Percentiles rank a stretch among this genome's conserved stretches.
Conservation (phyloP, 2,113 vertebrate species). For the Bos javanicus region DNA sequence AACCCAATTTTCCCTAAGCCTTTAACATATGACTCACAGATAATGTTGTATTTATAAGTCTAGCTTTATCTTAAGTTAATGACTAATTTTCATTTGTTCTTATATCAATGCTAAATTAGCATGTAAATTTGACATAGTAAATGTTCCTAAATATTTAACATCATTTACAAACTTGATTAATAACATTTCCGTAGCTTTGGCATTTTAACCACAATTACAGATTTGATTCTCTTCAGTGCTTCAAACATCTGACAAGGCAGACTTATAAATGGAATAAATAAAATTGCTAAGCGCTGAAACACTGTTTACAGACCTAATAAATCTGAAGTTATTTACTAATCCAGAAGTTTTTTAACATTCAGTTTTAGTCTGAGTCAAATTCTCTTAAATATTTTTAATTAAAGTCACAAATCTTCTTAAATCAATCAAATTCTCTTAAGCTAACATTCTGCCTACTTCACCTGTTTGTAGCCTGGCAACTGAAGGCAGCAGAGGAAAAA, state of each 20-base stretch:
- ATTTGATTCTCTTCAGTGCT: neutral
- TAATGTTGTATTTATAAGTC: neutral
- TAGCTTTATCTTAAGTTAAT: neutral
- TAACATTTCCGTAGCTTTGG: neutral
- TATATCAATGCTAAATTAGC: neutral
- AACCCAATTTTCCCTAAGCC: neutral
- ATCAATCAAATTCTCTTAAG: neutral
- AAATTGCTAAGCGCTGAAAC: neutral
- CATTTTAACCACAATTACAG: conserved; percentile 23
- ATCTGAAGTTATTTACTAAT: conserved; percentile 8
- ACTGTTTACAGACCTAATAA: neutral
- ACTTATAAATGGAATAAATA: neutral
- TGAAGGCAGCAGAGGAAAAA: neutral
- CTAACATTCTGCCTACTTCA: neutral
- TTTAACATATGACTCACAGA: neutral
- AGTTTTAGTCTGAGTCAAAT: neutral
- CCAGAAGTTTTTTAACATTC: conserved; percentile 6
- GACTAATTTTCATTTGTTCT: conserved; percentile 19
- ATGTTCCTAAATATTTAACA: conserved; percentile 39
- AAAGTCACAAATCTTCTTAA: conserved; percentile 8
- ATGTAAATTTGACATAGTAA: neutral
- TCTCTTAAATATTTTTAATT: conserved; percentile 36
- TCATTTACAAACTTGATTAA: conserved; percentile 15
- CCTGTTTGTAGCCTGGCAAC: neutral
- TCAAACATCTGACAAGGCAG: neutral